phyloP scores from a whole-genome alignment of 1,140 invertebrate genomes.

The Formica exsecta region DNA sequence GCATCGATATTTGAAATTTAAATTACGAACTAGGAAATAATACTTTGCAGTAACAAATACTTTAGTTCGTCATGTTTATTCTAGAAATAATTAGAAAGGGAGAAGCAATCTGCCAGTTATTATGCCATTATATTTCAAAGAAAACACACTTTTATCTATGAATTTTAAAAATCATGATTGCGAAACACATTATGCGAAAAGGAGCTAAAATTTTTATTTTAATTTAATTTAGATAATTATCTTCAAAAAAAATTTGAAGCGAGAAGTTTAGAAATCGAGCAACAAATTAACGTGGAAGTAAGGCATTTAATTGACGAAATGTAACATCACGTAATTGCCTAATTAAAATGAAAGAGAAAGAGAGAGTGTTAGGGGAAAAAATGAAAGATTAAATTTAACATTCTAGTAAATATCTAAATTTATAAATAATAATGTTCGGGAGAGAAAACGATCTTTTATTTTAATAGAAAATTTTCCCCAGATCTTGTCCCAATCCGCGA shows the following conservation, averaged over 20 bases:
- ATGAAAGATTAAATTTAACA: slow-evolving; percentile 3
- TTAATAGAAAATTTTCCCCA: background rate
- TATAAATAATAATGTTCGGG: background rate
- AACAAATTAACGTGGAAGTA: background rate
- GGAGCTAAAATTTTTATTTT: background rate
- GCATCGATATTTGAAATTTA: background rate
- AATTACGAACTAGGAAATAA: background rate
- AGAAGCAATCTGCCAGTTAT: background rate
- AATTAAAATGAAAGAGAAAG: slow-evolving; percentile 8
- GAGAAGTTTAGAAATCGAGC: background rate
- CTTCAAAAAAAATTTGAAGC: background rate
- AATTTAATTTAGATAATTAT: slow-evolving; percentile 4
- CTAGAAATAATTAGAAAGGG: background rate
- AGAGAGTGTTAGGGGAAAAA: background rate
- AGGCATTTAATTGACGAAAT: background rate
- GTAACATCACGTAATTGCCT: background rate
- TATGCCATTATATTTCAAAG: background rate
- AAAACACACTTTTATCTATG: background rate
- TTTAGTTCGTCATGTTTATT: background rate
- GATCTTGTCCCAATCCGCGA: background rate
- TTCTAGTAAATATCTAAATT: background rate
- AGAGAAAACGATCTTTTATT: background rate
- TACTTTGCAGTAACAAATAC: background rate
- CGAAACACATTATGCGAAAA: too few relatives aligned
- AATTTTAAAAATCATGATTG: background rate